These are phyloP conservation scores for Drosophila trapezifrons DNA, from an alignment of 1,140 invertebrate species.

Conservation along the genomic window DNA sequence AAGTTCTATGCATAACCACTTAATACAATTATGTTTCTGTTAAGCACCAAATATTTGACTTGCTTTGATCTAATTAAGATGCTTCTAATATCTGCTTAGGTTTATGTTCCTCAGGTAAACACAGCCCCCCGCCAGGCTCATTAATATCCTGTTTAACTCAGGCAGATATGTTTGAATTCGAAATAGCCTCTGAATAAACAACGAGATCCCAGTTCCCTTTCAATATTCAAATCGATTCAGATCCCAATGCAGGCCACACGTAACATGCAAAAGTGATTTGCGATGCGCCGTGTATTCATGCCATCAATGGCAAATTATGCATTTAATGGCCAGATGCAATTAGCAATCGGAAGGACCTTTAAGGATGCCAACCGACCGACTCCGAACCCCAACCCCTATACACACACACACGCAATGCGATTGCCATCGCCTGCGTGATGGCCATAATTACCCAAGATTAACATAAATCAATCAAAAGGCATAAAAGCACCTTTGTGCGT, in stretches of 20 bases:
- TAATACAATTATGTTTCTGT: too few relatives aligned
- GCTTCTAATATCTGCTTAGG: not conserved
- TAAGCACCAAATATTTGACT: not conserved
- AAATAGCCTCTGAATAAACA: constrained; percentile 26
- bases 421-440: constrained; percentile 31
- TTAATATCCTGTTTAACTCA: not conserved
- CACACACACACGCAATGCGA: not conserved
- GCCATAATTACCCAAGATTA: constrained; percentile 70
- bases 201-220: constrained; percentile 24
- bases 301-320: constrained; percentile 48
- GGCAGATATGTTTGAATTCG: constrained; percentile 5
- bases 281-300: constrained; percentile 29
- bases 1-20: too few relatives aligned
- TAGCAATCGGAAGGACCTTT: constrained; percentile 30
- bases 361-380: not conserved
- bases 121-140: not conserved
- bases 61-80: constrained; percentile 8
- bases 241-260: constrained; percentile 30
- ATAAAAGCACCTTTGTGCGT: constrained; percentile 28
- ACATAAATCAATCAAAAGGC: constrained; percentile 72
- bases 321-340: constrained; percentile 50
- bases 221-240: constrained; percentile 41
- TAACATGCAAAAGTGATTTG: constrained; percentile 41
- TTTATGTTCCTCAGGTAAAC: not conserved
- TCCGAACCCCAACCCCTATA: not conserved